Base-by-base conservation (phyloP, 2,797 vertebrate genomes). In the Gymnothorax reevesii region DNA sequence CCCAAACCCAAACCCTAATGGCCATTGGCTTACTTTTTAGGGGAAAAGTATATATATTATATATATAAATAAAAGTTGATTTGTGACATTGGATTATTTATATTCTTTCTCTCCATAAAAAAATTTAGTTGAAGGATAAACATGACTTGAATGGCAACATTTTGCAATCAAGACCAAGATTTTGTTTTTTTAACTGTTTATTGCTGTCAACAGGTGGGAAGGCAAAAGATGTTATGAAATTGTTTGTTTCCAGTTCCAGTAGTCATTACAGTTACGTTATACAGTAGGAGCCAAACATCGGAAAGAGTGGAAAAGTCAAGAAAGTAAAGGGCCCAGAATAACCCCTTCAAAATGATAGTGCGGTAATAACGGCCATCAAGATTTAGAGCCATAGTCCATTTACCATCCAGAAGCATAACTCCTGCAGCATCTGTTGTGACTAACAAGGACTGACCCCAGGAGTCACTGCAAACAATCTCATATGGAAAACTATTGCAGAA, bases 391-490 rank as follows among this genome's bases (percentile, higher is more conserved):
- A 57, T 55, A 71, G 33, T 69, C 25, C 62, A 82, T 97, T 97
- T 94, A 99, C 99, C 98, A 27, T 99, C 97, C 94, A 99, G 94
- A 92, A 99, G 96, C 94, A 99, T 95, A 92, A 99, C 95, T 84
- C 98, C 99, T 5, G 96, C 95, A 42, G 96, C 91, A 87, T 99
- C 99, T 4, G 98, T 98, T 94, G 99, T 98, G 82, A 96, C 95
- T 91, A 99, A 95, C 94, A 99, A 93, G 87, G 98, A 98, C 93
- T 97, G 97, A 92, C 97, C 98, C 98, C 98, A 99, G 87, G 99
- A 98, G 95, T 99, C 99, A 12, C 97, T 96, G 82, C 98, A 98
- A 91, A 98, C 93, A 0, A 97, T 96, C 91, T 99, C 98, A 64
- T 98, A 97, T 73, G 97, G 96, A 91, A 99, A 99, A 62, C 97